These are phyloP conservation scores for Cephonodes hylas DNA, from an alignment of 2,888 invertebrate genomes.

Conservation along the genomic window DNA sequence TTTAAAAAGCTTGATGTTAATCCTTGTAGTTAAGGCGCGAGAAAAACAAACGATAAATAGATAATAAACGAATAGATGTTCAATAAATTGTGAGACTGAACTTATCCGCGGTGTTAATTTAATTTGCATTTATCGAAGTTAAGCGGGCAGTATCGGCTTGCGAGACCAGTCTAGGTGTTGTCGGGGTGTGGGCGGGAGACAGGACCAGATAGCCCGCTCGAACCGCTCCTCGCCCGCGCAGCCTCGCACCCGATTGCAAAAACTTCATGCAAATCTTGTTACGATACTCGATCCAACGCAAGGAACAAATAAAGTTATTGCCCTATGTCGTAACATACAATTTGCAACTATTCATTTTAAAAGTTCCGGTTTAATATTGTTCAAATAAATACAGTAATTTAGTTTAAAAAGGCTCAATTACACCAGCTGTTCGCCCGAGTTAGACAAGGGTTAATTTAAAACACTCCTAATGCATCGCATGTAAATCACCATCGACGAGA, in stretches of 20 bases:
- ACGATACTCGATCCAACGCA: conserved; percentile 3
- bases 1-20: neutral
- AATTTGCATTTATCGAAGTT: conserved; percentile 11
- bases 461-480: neutral
- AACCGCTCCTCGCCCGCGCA: conserved; percentile 14
- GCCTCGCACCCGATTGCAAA: conserved; percentile 1
- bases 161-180: conserved; percentile 34
- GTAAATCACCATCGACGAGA: conserved; percentile 15
- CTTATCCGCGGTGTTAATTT: neutral
- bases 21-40: neutral
- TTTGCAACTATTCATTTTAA: neutral
- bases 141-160: conserved; percentile 4
- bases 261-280: conserved; percentile 14
- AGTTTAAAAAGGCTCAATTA: neutral
- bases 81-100: neutral
- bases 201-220: conserved; percentile 28
- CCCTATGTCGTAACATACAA: neutral
- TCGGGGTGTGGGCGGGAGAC: conserved; percentile 33
- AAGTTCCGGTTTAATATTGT: neutral
- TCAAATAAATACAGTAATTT: neutral
- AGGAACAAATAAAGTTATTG: neutral
- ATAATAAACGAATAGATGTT: neutral
- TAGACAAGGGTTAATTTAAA: neutral
- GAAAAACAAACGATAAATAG: neutral
- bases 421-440: neutral